Conservation (phyloP, 2,113 vertebrate species). For the Elgaria multicarinata region DNA sequence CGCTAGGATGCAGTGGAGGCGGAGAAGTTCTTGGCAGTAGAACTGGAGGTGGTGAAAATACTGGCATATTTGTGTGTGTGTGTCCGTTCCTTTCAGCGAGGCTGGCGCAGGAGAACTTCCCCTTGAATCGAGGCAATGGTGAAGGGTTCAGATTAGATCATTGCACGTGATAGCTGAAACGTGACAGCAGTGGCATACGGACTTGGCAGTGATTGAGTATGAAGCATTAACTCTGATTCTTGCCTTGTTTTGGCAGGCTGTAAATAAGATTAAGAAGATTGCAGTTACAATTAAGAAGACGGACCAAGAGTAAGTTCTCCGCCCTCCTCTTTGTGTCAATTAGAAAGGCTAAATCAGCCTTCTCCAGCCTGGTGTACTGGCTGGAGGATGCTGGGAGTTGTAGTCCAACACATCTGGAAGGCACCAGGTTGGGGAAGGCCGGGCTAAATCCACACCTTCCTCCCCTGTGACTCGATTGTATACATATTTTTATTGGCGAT, state of each 20-base stretch:
- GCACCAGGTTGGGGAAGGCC: neutral
- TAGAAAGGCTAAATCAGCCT: neutral
- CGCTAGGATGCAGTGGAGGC: no score
- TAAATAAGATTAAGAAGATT: conserved; percentile 92
- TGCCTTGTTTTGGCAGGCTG: conserved; percentile 80
- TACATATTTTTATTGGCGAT: neutral
- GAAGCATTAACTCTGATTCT: conserved; percentile 34
- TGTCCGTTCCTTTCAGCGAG: no score
- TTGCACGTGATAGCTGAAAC: neutral
- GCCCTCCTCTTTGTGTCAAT: neutral
- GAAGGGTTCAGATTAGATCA: neutral
- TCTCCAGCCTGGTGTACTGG: no score
- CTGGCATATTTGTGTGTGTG: neutral
- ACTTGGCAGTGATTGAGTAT: neutral
- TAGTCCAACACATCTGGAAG: no score
- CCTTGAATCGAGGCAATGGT: neutral
- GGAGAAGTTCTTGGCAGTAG: neutral
- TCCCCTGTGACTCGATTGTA: neutral
- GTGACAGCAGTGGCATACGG: neutral
- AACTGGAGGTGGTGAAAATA: neutral
- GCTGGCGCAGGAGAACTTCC: neutral
- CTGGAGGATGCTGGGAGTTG: no score
- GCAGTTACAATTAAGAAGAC: conserved; percentile 92
- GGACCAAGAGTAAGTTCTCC: conserved; percentile 87
- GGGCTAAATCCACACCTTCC: neutral